Conservation (phyloP, 2,888 invertebrate species). For the Pyrgus malvae region DNA sequence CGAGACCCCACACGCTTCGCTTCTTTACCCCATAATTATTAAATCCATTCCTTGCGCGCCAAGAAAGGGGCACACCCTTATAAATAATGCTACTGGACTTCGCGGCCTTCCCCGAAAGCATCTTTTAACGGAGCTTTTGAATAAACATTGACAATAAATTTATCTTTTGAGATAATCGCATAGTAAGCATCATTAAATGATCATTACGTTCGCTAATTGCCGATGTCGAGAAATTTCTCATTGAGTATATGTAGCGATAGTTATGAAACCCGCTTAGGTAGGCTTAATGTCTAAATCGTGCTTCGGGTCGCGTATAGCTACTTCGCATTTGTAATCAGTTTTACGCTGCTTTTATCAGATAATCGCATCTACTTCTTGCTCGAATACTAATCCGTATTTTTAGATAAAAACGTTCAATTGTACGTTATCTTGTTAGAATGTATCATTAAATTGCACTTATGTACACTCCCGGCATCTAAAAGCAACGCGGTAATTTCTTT, state of each 20-base stretch:
- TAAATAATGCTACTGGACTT: constrained; percentile 39
- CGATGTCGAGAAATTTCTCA: constrained; percentile 4
- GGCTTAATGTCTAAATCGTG: constrained; percentile 23
- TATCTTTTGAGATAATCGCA: neutral
- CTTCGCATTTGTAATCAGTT: constrained; percentile 26
- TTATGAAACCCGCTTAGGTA: constrained; percentile 5
- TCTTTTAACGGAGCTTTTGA: constrained; percentile 18
- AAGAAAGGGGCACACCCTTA: constrained; percentile 60
- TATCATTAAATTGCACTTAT: constrained; percentile 20
- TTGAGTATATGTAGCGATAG: constrained; percentile 5
- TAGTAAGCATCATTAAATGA: neutral
- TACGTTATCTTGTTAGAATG: constrained; percentile 13
- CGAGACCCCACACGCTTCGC: constrained; percentile 69
- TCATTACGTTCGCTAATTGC: constrained; percentile 11
- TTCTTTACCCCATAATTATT: constrained; percentile 76
- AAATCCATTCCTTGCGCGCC: constrained; percentile 66
- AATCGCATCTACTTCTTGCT: constrained; percentile 30
- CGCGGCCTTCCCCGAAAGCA: constrained; percentile 31
- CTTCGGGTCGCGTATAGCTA: constrained; percentile 11
- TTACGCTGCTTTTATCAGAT: constrained; percentile 29
- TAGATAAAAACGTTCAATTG: constrained; percentile 19
- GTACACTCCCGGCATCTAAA: neutral
- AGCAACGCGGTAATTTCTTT: constrained; percentile 5
- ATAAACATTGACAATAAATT: neutral
- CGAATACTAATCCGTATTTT: constrained; percentile 30